Evolutionary conservation across 1,140 invertebrate genomes (phyloP).

Genomic region (Temnothorax longispinosus): DNA sequence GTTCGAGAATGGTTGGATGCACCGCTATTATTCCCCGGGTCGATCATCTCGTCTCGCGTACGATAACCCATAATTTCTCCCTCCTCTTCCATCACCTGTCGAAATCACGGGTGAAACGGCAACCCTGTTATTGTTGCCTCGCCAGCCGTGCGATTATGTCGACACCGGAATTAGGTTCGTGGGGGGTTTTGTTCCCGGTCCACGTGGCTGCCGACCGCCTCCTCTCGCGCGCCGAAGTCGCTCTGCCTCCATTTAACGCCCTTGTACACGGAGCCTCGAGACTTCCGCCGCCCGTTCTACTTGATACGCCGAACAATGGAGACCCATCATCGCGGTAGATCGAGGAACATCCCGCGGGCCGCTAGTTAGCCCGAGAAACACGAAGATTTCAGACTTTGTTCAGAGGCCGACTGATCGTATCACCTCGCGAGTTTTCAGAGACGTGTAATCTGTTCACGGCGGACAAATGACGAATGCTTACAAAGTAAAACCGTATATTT

Average conservation of each 20-base stretch:
- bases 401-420: constrained; percentile 47
- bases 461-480: neutral
- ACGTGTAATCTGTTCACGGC: constrained; percentile 12
- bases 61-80: constrained; percentile 40
- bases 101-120: constrained; percentile 53
- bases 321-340: constrained; percentile 66
- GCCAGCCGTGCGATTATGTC: constrained; percentile 47
- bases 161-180: constrained; percentile 35
- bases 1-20: constrained; percentile 50
- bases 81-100: neutral
- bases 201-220: neutral
- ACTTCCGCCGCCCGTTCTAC: constrained; percentile 45
- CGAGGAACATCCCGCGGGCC: constrained; percentile 40
- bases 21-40: constrained; percentile 62
- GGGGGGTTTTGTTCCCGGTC: constrained; percentile 4
- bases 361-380: constrained; percentile 63
- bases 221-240: constrained; percentile 22
- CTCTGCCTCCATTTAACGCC: constrained; percentile 42
- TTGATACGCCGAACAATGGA: constrained; percentile 65
- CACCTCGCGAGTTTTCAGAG: constrained; percentile 3
- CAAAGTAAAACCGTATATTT: constrained; percentile 11
- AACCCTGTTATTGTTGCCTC: constrained; percentile 46
- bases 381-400: constrained; percentile 53
- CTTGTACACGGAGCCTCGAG: constrained; percentile 9
- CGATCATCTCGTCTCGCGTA: constrained; percentile 49